These are phyloP conservation scores for Eriosoma lanigerum DNA, from an alignment of 1,140 invertebrate species.

Conservation along the genomic window DNA sequence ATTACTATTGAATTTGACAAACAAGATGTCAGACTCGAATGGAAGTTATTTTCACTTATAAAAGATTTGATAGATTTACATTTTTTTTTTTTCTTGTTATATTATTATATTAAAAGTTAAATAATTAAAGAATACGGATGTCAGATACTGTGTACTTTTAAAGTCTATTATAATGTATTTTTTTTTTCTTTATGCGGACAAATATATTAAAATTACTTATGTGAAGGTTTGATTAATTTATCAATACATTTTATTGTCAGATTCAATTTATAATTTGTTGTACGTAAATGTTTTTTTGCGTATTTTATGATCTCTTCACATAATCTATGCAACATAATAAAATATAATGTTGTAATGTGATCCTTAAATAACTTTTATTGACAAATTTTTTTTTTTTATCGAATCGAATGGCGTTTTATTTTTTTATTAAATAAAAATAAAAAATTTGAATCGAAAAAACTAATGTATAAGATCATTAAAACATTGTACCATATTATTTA, in stretches of 20 bases:
- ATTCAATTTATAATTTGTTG: slow-evolving; percentile 41
- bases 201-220: slow-evolving; percentile 33
- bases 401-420: slow-evolving; percentile 40
- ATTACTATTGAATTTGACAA: slow-evolving; percentile 40
- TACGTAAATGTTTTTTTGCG: slow-evolving; percentile 45
- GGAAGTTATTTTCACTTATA: slow-evolving; percentile 28
- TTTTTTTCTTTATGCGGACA: slow-evolving; percentile 37
- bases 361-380: slow-evolving; percentile 27
- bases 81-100: slow-evolving; percentile 34
- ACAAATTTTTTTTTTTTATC: slow-evolving; percentile 44
- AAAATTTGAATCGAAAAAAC: slow-evolving; percentile 26
- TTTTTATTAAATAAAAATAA: slow-evolving; percentile 47
- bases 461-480: slow-evolving; percentile 44
- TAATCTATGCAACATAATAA: slow-evolving; percentile 40
- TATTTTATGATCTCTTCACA: slow-evolving; percentile 51
- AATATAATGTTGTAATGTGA: slow-evolving; percentile 44
- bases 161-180: slow-evolving; percentile 31
- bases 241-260: neutral
- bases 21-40: neutral
- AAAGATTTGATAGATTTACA: neutral
- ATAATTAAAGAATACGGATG: slow-evolving; percentile 5
- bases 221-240: slow-evolving; percentile 37
- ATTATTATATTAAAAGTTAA: slow-evolving; percentile 22
- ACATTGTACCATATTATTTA: slow-evolving; percentile 49
- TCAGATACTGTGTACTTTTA: slow-evolving; percentile 33